Conservation (phyloP, 2,113 vertebrate genomes). For the Solea senegalensis region DNA sequence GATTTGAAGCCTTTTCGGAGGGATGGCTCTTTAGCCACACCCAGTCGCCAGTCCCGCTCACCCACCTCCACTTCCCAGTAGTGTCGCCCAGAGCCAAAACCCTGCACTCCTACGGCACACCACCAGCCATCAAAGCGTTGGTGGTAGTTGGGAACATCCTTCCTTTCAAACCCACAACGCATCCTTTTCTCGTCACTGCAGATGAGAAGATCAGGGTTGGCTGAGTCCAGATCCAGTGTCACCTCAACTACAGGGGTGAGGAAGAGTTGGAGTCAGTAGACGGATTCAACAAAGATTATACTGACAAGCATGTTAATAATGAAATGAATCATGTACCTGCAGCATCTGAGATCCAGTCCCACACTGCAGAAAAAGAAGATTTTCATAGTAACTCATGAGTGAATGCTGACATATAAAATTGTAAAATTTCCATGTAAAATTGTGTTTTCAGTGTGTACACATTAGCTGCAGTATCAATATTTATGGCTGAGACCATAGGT, state of each 20-base stretch:
- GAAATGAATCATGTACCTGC: slow-evolving; percentile 68
- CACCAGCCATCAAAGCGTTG: slow-evolving; percentile 82
- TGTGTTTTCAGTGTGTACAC: too few relatives aligned
- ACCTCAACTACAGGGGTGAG: slow-evolving; percentile 84
- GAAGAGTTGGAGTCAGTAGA: background rate
- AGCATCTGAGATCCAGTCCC: slow-evolving; percentile 82
- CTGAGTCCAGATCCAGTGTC: slow-evolving; percentile 80
- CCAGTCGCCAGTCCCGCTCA: slow-evolving; percentile 92
- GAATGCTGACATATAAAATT: background rate
- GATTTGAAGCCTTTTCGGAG: slow-evolving; percentile 88
- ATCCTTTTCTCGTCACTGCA: slow-evolving; percentile 87
- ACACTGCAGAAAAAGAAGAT: slow-evolving; percentile 67
- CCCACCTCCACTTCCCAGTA: slow-evolving; percentile 88
- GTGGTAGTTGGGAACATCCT: slow-evolving; percentile 82
- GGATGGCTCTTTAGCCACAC: slow-evolving; percentile 87
- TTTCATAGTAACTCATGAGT: background rate
- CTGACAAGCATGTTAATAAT: background rate
- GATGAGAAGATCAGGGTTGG: slow-evolving; percentile 86
- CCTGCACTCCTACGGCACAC: slow-evolving; percentile 80
- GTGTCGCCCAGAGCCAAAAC: slow-evolving; percentile 77
- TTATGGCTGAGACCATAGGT: too few relatives aligned
- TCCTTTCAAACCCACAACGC: slow-evolving; percentile 86
- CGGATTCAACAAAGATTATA: background rate
- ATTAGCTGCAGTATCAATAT: too few relatives aligned
- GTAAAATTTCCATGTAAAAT: background rate